Percentiles rank a stretch among this genome's conserved stretches.
Conservation (phyloP, 2,888 invertebrate genomes). For the Drepanosiphum platanoidis region DNA sequence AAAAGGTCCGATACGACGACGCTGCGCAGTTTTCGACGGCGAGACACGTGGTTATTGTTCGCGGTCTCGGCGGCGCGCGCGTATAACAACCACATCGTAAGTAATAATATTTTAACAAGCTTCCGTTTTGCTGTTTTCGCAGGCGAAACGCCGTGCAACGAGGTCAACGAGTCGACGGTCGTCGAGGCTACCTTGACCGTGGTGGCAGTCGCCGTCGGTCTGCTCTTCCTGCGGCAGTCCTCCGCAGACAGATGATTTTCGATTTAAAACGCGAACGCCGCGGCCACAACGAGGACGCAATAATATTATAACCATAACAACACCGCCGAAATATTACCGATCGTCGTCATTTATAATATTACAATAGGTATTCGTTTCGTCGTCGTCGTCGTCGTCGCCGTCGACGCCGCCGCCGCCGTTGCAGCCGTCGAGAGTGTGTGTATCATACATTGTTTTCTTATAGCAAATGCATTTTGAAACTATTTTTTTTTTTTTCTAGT, state of each 20-base stretch:
- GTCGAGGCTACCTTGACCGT: conserved; percentile 37
- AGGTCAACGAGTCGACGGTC: conserved; percentile 47
- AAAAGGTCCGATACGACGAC: no score
- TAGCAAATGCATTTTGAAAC: conserved; percentile 46
- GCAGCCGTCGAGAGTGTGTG: neutral
- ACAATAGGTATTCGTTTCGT: no score
- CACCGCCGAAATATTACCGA: no score
- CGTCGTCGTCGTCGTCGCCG: neutral
- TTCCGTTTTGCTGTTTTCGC: neutral
- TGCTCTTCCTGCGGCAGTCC: conserved; percentile 10
- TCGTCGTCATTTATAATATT: neutral
- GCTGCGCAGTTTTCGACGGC: no score
- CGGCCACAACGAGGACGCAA: neutral
- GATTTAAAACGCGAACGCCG: neutral
- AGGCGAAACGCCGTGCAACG: conserved; percentile 46
- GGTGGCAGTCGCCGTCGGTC: conserved; percentile 32
- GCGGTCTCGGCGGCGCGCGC: no score
- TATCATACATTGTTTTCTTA: conserved; percentile 25
- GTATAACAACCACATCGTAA: neutral
- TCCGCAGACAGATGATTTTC: conserved; percentile 42
- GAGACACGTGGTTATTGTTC: no score
- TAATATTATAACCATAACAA: neutral
- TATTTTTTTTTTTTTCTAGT: conserved; percentile 36
- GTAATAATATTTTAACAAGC: neutral
- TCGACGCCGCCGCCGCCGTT: neutral